A percentile compares a stretch with the other conserved stretches of the same genome.
Conservation (phyloP, 2,888 invertebrate genomes). For the Ormyrus labotus region DNA sequence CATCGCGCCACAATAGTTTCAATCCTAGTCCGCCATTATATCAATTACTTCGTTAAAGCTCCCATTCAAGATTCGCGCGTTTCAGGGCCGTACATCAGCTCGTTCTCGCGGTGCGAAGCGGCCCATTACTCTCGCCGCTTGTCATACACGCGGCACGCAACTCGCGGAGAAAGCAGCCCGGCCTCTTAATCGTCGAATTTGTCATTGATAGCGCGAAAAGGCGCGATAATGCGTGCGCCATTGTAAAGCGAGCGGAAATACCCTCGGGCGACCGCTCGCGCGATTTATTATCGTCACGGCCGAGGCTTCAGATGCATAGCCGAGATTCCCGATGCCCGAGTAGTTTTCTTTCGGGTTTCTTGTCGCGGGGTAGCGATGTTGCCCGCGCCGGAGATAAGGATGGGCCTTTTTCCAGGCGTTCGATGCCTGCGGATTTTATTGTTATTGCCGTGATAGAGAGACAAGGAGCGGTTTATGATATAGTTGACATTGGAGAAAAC, state of each 20-base stretch:
- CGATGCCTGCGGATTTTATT: no score
- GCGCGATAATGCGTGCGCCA: slow-evolving; percentile 15
- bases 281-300: slow-evolving; percentile 33
- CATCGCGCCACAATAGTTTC: background rate
- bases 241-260: slow-evolving; percentile 11
- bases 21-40: background rate
- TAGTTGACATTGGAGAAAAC: no score
- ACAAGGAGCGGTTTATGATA: no score
- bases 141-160: background rate
- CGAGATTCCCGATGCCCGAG: no score
- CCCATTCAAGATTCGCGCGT: slow-evolving; percentile 11
- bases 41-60: slow-evolving; percentile 30
- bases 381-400: no score
- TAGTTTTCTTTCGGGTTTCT: no score
- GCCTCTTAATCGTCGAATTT: slow-evolving; percentile 47
- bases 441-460: no score
- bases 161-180: slow-evolving; percentile 22
- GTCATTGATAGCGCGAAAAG: slow-evolving; percentile 41
- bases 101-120: background rate
- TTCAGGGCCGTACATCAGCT: slow-evolving; percentile 6
- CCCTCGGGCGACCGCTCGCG: background rate
- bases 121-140: slow-evolving; percentile 30
- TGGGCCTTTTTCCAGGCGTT: no score
- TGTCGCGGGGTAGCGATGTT: no score
- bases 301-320: no score